Conservation (phyloP, 1,140 invertebrate genomes). For the Trichonephila inaurata region DNA sequence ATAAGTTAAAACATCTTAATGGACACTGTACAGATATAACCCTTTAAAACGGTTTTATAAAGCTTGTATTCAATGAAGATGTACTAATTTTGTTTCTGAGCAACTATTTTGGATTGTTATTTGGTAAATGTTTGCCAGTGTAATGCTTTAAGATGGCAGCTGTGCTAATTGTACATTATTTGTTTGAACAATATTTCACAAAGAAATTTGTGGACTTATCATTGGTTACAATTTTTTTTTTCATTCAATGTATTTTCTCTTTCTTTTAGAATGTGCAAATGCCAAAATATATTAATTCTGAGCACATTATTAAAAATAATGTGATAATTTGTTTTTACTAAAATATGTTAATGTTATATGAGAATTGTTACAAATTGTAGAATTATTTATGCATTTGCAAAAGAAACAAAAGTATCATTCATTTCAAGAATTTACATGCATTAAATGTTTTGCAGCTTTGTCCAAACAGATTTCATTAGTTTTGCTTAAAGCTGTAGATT, state of each 20-base stretch:
- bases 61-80: slow-evolving; percentile 59
- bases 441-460: slow-evolving; percentile 41
- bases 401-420: not conserved
- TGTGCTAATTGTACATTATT: slow-evolving; percentile 47
- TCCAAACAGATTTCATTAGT: slow-evolving; percentile 23
- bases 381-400: slow-evolving; percentile 18
- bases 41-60: slow-evolving; percentile 61
- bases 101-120: slow-evolving; percentile 66
- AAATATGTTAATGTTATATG: not conserved
- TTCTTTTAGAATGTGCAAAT: slow-evolving; percentile 23
- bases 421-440: not conserved
- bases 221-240: not conserved
- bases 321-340: not conserved
- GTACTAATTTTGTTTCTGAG: slow-evolving; percentile 63
- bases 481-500: slow-evolving; percentile 56
- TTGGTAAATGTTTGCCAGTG: slow-evolving; percentile 37
- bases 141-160: slow-evolving; percentile 60
- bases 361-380: not conserved
- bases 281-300: slow-evolving; percentile 43
- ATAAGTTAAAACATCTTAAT: slow-evolving; percentile 53
- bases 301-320: slow-evolving; percentile 22
- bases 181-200: slow-evolving; percentile 22
- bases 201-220: not conserved
- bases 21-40: slow-evolving; percentile 51
- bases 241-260: not conserved